Conservation (phyloP, 2,888 invertebrate genomes). For the Watsonalla cultraria region DNA sequence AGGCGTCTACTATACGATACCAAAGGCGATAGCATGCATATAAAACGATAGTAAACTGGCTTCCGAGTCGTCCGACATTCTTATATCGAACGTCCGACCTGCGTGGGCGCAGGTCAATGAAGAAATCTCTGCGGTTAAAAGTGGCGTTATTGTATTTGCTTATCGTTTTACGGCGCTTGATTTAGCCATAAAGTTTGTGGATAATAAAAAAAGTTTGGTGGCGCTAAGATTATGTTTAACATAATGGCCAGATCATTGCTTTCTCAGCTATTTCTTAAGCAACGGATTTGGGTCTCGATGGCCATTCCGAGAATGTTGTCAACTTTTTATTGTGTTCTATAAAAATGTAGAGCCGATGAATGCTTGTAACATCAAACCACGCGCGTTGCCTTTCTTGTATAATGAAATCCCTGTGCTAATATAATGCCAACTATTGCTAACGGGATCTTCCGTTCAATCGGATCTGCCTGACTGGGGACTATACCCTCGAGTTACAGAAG, state of each 20-base stretch:
- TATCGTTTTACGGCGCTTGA: background rate
- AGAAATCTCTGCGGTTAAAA: slow-evolving; percentile 30
- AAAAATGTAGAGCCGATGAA: no score
- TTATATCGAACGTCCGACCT: slow-evolving; percentile 14
- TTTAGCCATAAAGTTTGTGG: background rate
- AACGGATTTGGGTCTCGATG: background rate
- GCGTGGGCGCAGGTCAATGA: slow-evolving; percentile 51
- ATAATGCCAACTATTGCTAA: no score
- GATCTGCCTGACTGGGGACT: no score
- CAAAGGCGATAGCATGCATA: slow-evolving; percentile 31
- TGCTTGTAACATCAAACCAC: no score
- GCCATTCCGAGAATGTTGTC: background rate
- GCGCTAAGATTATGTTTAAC: background rate
- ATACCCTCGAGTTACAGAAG: no score
- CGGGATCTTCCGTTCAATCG: no score
- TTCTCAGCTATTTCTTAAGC: background rate
- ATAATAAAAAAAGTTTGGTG: slow-evolving; percentile 1
- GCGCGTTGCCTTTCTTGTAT: no score
- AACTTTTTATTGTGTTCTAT: background rate
- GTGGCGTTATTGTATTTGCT: slow-evolving; percentile 1
- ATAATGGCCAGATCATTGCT: background rate
- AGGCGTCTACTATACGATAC: slow-evolving; percentile 20
- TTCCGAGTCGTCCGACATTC: slow-evolving; percentile 30
- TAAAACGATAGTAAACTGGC: slow-evolving; percentile 48
- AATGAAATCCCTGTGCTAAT: no score